Evolutionary conservation across 2,113 vertebrate genomes (phyloP).

Genomic region (Hemiprocne comata): DNA sequence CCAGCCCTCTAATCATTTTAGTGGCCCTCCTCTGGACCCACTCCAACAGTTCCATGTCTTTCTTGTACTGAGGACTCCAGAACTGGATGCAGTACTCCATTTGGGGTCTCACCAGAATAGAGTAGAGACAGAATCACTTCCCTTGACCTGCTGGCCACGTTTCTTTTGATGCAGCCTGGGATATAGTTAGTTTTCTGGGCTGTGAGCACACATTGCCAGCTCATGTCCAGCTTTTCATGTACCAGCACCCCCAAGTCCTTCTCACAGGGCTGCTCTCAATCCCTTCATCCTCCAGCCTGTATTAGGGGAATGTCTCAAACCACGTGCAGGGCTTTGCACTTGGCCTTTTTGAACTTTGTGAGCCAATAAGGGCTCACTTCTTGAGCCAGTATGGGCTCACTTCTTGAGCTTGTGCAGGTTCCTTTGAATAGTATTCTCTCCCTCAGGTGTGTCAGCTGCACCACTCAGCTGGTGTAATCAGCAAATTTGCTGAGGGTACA

Average conservation of each 20-base stretch:
- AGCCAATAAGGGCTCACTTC: background rate
- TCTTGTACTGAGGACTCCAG: fast-evolving
- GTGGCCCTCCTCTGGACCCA: background rate
- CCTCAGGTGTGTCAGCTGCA: background rate
- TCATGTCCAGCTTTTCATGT: background rate
- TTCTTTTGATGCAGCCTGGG: background rate
- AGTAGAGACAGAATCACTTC: background rate
- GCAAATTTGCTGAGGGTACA: background rate
- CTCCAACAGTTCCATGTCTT: background rate
- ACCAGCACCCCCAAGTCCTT: too few species aligned
- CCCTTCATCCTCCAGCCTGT: background rate
- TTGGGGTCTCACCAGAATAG: background rate
- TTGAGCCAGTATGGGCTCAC: background rate
- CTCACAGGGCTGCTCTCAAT: too few species aligned
- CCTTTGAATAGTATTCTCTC: background rate
- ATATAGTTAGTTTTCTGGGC: fast-evolving
- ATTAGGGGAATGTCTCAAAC: fast-evolving
- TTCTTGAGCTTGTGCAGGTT: background rate
- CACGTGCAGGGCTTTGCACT: background rate
- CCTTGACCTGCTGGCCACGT: fast-evolving
- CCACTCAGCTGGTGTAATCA: background rate
- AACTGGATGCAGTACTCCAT: background rate
- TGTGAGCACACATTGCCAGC: fast-evolving
- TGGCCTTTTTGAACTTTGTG: background rate
- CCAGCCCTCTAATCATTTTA: fast-evolving